Evolutionary conservation across 2,888 invertebrate species (phyloP).

Genomic region (Pachliopta kotzebuea): DNA sequence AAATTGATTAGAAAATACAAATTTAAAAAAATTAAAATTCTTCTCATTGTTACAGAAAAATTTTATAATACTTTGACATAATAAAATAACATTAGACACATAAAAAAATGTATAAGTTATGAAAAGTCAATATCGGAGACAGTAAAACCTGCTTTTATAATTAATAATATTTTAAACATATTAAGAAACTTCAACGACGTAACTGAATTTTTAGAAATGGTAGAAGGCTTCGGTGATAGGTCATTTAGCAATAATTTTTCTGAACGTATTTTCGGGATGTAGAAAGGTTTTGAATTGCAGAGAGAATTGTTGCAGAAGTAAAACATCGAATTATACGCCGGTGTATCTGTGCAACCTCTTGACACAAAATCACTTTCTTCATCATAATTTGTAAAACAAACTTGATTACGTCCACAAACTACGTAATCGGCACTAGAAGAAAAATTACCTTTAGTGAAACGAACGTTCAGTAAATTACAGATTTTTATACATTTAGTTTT

Average conservation of each 20-base stretch:
- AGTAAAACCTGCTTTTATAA: conserved; percentile 21
- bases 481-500: no score
- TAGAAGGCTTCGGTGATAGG: not conserved
- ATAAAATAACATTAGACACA: conserved; percentile 7
- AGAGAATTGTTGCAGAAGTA: conserved; percentile 46
- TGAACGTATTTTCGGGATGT: conserved; percentile 32
- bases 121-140: conserved; percentile 11
- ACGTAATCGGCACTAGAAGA: conserved; percentile 50
- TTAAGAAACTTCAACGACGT: not conserved
- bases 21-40: conserved; percentile 12
- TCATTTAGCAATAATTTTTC: conserved; percentile 24
- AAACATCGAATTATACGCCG: conserved; percentile 51
- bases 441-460: not conserved
- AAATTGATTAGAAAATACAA: conserved; percentile 20
- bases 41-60: conserved; percentile 26
- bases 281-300: conserved; percentile 45
- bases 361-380: conserved; percentile 45
- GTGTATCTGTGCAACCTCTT: conserved; percentile 55
- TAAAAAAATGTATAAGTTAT: conserved; percentile 10
- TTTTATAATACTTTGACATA: conserved; percentile 21
- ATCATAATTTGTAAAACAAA: conserved; percentile 57
- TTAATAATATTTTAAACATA: conserved; percentile 5
- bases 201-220: conserved; percentile 4
- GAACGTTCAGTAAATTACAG: no score
- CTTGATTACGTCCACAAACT: conserved; percentile 48